Evolutionary conservation across 2,797 vertebrate genomes (phyloP), one percentile per base, ranked within the genome.

Genomic region (Esox lucius): DNA sequence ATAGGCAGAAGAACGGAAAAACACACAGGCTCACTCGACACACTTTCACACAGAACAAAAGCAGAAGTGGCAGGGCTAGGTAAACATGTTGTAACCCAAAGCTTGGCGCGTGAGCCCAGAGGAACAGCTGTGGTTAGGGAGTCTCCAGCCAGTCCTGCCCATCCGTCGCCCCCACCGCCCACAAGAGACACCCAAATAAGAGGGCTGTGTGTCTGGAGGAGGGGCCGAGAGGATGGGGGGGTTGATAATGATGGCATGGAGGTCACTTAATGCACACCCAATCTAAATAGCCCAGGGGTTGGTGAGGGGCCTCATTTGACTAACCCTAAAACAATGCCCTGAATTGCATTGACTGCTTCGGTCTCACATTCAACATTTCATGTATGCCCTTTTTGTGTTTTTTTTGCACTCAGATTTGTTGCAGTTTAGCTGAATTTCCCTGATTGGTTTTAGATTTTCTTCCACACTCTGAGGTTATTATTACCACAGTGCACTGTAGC

Each of bases 1-100:
- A 19, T 12, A 53, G 70, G 31, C 39, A 28, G 15, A 22, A 35
- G 62, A 61, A 22, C 13, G 9, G 11, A 22, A 39, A 70, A 22
- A 33, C 19, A n/a, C 17, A 39, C 42, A n/a, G 19, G 28, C 62
- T 56, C 26, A 48, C 68, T 33, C 74, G 75, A 56, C 28, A 46
- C 39, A 68, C 77, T 74, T 66, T 71, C 51, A 77, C 71, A 68
- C 68, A 73, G 68, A 75, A 28, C 71, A 78, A 91, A 93, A 92
- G 90, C 87, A 91, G 91, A 93, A 93, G 91, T 91, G 81, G 86
- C 80, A 56, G 83, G 82, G 88, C 87, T 66, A 91, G 89, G 89
- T 92, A 91, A 92, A 92, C 90, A 88, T 87, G 89, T 86, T 91
- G 90, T 91, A 92, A 93, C 90, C 85, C 77, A 80, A 92, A 85